Conservation (phyloP, 2,113 vertebrate species). For the Ammospiza nelsoni region DNA sequence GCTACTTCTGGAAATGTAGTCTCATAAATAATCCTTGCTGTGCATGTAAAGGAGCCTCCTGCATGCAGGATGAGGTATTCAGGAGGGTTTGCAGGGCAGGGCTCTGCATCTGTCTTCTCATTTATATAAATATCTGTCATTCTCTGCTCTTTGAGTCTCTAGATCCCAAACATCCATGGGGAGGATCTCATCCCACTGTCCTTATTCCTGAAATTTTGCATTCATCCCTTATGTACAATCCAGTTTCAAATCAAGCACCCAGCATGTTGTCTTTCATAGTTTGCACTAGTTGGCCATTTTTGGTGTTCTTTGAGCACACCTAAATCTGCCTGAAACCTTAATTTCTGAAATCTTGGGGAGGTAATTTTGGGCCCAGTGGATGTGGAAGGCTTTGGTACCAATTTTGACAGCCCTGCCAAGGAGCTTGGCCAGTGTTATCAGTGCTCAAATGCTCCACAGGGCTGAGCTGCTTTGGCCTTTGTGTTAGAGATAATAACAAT, state of each 20-base stretch:
- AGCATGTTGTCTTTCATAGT: neutral
- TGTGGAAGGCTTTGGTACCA: neutral
- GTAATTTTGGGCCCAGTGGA: neutral
- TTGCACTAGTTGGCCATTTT: neutral
- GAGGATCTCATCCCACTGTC: neutral
- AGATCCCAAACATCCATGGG: neutral
- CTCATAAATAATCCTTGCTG: neutral
- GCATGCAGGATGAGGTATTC: neutral
- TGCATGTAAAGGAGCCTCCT: neutral
- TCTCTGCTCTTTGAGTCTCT: neutral
- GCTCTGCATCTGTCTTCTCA: neutral
- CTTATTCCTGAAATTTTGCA: neutral
- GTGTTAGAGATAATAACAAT: neutral
- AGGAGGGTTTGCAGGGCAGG: neutral
- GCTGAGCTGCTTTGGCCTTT: neutral
- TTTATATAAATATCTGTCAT: neutral
- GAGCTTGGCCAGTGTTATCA: neutral
- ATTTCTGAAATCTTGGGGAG: neutral
- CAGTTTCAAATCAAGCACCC: neutral
- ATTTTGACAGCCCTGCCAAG: neutral
- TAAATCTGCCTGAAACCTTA: neutral
- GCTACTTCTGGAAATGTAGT: neutral
- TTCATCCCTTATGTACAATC: neutral
- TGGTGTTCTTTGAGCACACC: neutral
- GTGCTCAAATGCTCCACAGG: neutral